Evolutionary conservation across 2,113 vertebrate genomes (phyloP).

Genomic region (Nothobranchius kuhntae): DNA sequence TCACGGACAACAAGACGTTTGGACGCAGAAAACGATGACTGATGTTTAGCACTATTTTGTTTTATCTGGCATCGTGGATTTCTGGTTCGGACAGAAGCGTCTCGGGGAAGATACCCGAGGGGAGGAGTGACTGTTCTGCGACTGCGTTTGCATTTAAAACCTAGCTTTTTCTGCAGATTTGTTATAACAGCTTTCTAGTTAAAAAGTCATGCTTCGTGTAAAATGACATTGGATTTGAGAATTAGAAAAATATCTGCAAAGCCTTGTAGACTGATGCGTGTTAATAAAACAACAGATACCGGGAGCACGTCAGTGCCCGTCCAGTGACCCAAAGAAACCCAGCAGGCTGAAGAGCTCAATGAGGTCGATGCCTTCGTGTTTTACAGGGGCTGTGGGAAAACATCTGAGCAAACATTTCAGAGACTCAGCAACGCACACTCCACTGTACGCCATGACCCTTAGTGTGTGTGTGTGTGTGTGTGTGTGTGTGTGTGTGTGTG

Average conservation of each 20-base stretch:
- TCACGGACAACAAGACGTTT: no score
- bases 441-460: neutral
- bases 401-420: conserved; percentile 72
- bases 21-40: no score
- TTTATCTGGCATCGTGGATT: no score
- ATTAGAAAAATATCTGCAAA: no score
- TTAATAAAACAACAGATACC: neutral
- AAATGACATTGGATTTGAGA: neutral
- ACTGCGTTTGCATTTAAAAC: no score
- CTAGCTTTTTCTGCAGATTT: no score
- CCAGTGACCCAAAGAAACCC: conserved; percentile 28
- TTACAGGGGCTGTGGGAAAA: conserved; percentile 65
- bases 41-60: no score
- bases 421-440: conserved; percentile 29
- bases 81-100: no score
- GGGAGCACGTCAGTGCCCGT: neutral
- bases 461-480: neutral
- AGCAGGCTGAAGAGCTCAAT: conserved; percentile 62
- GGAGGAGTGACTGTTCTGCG: no score
- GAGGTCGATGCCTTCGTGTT: conserved; percentile 33
- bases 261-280: neutral
- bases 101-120: no score
- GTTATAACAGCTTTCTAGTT: neutral
- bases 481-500: conserved; percentile 7
- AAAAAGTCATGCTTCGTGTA: neutral